Base-by-base conservation (phyloP, 2,888 invertebrate species). In the Dynastes maya region DNA sequence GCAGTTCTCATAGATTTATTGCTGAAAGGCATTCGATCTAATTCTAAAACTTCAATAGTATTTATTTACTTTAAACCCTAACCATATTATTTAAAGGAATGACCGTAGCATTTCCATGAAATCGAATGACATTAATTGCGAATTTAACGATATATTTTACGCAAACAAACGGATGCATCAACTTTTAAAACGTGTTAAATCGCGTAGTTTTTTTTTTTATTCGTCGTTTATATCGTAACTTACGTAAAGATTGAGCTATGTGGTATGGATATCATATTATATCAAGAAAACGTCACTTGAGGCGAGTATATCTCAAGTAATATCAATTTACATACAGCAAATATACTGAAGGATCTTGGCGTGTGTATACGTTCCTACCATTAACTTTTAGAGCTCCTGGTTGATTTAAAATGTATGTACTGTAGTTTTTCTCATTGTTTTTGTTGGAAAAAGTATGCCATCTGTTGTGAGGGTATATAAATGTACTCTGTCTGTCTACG, bases 1-100 rank as follows among this genome's bases (percentile, higher is more conserved):
- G 67, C 67, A 67, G 40, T 67, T 45, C 67, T 45, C 67, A 16
- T 27, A 45, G 67, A 67, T 67, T 67, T 67, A 67, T 67, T 27
- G 67, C 40, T n/a, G 67, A 67, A 67, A 40, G 65, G 67, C 45
- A 27, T 45, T 40, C 67, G 67, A 22, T 22, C 45, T 67, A 67
- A 67, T 67, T 67, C 45, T 40, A 67, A 49, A 67, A 67, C 67
- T 67, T 67, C 67, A 67, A 40, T 40, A 45, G 40, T 40, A 67
- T 22, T 67, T 67, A 67, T 67, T 67, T 67, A 40, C 67, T 45
- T 67, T 67, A 65, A 65, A 65, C 37, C 45, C 49, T 16, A 16
- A 40, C 67, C 67, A 65, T 67, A 40, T 67, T 67, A 67, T 67
- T 45, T 49, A 61, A 61, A 27, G 11, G 61, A 61, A 61, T 61